Base-by-base conservation (phyloP, 1,140 invertebrate species). In the Caenorhabditis latens region DNA sequence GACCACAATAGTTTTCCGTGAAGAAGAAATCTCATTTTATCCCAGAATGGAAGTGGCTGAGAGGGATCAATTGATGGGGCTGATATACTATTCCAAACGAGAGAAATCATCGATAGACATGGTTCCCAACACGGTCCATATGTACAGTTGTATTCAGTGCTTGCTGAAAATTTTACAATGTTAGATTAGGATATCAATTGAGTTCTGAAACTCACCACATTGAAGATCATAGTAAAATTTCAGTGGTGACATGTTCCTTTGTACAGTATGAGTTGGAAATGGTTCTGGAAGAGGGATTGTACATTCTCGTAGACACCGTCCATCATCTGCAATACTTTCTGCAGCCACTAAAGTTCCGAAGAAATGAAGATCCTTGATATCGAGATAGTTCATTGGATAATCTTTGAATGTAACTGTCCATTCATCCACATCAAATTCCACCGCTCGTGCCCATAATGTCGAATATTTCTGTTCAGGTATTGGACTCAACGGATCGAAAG, bases 91-190 rank as follows among this genome's bases (percentile, higher is more conserved):
- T 95, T 93, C 92, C 93, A 91, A 94, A 96, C 95, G 19, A 98
- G 93, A 93, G 97, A 98, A 90, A 96, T 97, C 91, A 99, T 97
- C 0, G 97, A 96, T 89, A 99, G 95, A 0, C 98, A 96, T 0
- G 98, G 97, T 91, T 99, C 98, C 98, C 98, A 99, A 93, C 97
- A 99, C 0, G 97, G 96, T 0, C 98, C 98, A 93, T 99, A 98
- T 0, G 97, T 97, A 91, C 97, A 96, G 90, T 95, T 95, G 90
- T 95, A 96, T 88, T 95, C 95, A 82, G 96, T 95, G 88, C 97
- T 95, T 90, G 97, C 96, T 94, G 83, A 40, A 90, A 89, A 85
- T 85, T 63, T 85, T 32, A 2, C 32, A 32, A 32, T 32, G 2
- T 32, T 2, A 32, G 2, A 32, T 32, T 32, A 32, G 32, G 32